Evolutionary conservation across 2,797 vertebrate genomes (phyloP).

Genomic region (Hylomyscus alleni): DNA sequence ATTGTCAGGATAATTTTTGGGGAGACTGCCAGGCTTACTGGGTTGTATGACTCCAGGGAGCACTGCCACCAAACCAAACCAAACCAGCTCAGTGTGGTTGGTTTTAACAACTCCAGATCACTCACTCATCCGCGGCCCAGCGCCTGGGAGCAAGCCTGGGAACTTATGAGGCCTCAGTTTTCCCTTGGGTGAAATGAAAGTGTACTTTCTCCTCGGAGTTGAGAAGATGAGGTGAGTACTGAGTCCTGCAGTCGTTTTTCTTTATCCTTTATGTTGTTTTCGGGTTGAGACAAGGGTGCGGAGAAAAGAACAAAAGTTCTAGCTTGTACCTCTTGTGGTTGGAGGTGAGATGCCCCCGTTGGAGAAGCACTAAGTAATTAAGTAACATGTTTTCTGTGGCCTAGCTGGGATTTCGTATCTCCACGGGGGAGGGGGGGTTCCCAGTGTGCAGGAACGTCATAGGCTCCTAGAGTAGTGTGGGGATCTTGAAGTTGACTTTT

Average conservation of each 20-base stretch:
- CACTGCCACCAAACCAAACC: background rate
- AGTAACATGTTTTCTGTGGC: background rate
- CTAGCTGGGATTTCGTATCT: background rate
- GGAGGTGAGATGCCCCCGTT: background rate
- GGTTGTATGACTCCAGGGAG: background rate
- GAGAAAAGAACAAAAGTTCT: constrained; percentile 4
- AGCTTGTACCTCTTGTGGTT: background rate
- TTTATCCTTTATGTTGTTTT: constrained; percentile 14
- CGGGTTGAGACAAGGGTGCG: background rate
- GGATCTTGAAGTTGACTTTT: background rate
- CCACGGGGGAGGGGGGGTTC: fast-evolving
- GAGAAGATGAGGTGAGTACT: background rate
- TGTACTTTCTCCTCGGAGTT: background rate
- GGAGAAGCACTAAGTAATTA: background rate
- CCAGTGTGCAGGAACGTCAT: background rate
- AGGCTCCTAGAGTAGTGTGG: fast-evolving
- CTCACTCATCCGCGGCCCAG: background rate
- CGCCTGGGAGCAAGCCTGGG: background rate
- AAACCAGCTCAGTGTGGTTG: background rate
- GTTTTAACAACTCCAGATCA: background rate
- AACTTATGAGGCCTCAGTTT: background rate
- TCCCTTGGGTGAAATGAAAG: background rate
- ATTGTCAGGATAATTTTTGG: background rate
- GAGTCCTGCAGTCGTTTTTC: background rate
- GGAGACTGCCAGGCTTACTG: background rate